phyloP scores from a whole-genome alignment of 2,888 invertebrate species.

The Cerceris rybyensis region DNA sequence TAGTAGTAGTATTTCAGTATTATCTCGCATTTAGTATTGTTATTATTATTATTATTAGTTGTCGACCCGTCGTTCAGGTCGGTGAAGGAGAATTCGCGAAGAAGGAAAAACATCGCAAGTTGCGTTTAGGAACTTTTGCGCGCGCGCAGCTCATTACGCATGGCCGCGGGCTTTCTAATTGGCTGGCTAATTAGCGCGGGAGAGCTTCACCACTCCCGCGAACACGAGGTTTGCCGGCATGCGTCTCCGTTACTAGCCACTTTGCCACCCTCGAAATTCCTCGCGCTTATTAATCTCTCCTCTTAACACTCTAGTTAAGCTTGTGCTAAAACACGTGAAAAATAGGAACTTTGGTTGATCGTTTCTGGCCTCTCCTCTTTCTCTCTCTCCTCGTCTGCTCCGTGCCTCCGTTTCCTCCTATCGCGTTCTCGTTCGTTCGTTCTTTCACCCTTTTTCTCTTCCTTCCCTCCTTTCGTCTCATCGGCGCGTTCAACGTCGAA shows the following conservation, averaged over 20 bases:
- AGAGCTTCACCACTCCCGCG: slow-evolving; percentile 63
- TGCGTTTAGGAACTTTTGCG: slow-evolving; percentile 81
- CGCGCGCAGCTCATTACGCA: slow-evolving; percentile 81
- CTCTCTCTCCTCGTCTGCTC: slow-evolving; percentile 31
- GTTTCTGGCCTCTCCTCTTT: slow-evolving; percentile 47
- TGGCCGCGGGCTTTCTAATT: slow-evolving; percentile 78
- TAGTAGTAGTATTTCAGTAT: slow-evolving; percentile 45
- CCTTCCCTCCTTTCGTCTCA: slow-evolving; percentile 31
- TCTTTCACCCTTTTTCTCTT: slow-evolving; percentile 38
- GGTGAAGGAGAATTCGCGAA: slow-evolving; percentile 46
- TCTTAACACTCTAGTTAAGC: slow-evolving; percentile 47
- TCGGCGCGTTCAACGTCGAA: slow-evolving; percentile 36
- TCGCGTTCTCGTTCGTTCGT: slow-evolving; percentile 16
- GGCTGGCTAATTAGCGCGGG: slow-evolving; percentile 81
- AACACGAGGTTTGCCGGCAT: slow-evolving; percentile 75
- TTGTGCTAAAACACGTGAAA: slow-evolving; percentile 74
- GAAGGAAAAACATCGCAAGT: slow-evolving; percentile 60
- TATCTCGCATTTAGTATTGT: slow-evolving; percentile 17
- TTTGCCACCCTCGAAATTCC: slow-evolving; percentile 15
- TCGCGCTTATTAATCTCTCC: slow-evolving; percentile 22
- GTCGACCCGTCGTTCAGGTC: slow-evolving; percentile 32
- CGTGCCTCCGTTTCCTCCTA: slow-evolving; percentile 1
- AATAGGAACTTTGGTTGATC: slow-evolving; percentile 81
- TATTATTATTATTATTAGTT: slow-evolving; percentile 38
- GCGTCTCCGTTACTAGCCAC: slow-evolving; percentile 21